Base-by-base conservation (phyloP, 1,140 invertebrate species). In the Dinoponera quadriceps region DNA sequence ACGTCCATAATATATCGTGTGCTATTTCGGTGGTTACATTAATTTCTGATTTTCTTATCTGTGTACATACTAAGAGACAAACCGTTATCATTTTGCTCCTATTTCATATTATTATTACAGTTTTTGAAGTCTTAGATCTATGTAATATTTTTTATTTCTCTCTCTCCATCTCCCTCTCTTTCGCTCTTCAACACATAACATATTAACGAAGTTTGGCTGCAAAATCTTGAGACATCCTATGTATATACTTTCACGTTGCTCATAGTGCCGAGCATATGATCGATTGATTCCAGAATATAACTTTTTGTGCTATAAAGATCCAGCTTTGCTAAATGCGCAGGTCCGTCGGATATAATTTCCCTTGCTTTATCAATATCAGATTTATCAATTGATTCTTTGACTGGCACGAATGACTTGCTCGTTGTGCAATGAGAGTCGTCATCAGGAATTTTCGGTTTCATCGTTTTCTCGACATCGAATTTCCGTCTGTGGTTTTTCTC, bases 201-300 rank as follows among this genome's bases (percentile, higher is more conserved):
- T 44, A 44, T 9, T 44, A 44, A 44, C 38, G 29, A 33, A 33
- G 2, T 33, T 33, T 33, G 5, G 5, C 29, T 5, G 29, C 2
- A 5, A 33, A 33, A 33, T 33, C 29, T 5, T 33, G 29, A 33
- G 29, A 33, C 5, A 33, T 33, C 5, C 2, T 33, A 9, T 44
- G 9, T 44, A 18, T 38, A 3, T 78, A 78, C 75, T 55, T 78
- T 80, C 14, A 33, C 4, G 3, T 71, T 0, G 22, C 48, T 33
- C 51, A 29, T 80, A 9, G 33, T 80, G 5, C 22, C 51, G 22
- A 80, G 63, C 33, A 80, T 57, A 22, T 88, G 84, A 62, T 94
- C 94, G 71, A 95, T 95, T 38, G 94, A 85, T 85, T 92, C 91
- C 7, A 94, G 86, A 22, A 95, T 93, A 71, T 93, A 92, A 81